These are phyloP conservation scores for Ceratosolen fusciceps DNA, from an alignment of 1,140 invertebrate species.

Conservation along the genomic window DNA sequence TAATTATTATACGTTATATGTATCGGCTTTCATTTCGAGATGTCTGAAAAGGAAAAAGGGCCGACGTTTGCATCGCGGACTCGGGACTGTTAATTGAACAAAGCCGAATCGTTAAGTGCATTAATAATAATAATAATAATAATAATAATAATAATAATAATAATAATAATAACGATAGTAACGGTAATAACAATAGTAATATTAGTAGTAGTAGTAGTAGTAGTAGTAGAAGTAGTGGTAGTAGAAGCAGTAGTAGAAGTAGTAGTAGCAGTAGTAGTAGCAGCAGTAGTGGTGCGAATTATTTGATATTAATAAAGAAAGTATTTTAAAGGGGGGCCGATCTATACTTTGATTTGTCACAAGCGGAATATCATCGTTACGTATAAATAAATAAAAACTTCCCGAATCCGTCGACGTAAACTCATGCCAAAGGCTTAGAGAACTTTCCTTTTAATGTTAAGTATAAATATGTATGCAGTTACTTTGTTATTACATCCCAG, in stretches of 20 bases:
- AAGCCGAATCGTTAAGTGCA: too few relatives aligned
- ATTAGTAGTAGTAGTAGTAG: too few relatives aligned
- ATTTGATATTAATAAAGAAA: conserved; percentile 19
- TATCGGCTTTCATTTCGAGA: conserved; percentile 37
- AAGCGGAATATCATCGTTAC: background rate
- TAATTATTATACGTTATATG: conserved; percentile 14
- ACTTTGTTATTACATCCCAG: conserved; percentile 58
- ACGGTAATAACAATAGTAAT: too few relatives aligned
- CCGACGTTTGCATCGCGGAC: conserved; percentile 41
- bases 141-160: too few relatives aligned
- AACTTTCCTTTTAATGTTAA: conserved; percentile 47
- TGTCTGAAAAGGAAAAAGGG: conserved; percentile 44
- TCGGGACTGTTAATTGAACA: too few relatives aligned
- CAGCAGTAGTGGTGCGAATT: conserved; percentile 13
- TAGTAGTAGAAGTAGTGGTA: too few relatives aligned
- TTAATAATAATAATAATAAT: too few relatives aligned
- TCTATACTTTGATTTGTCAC: background rate
- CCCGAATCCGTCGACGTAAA: conserved; percentile 50
- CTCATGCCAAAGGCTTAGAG: conserved; percentile 50
- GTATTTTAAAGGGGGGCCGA: background rate
- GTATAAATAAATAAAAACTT: too few relatives aligned
- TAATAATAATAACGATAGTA: too few relatives aligned
- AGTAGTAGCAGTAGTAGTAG: too few relatives aligned
- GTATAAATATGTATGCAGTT: conserved; percentile 60
- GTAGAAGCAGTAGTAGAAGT: too few relatives aligned